Base-by-base conservation (phyloP, 53 echinoderm and acorn worm genomes). In the Mesocentrotus franciscanus region DNA sequence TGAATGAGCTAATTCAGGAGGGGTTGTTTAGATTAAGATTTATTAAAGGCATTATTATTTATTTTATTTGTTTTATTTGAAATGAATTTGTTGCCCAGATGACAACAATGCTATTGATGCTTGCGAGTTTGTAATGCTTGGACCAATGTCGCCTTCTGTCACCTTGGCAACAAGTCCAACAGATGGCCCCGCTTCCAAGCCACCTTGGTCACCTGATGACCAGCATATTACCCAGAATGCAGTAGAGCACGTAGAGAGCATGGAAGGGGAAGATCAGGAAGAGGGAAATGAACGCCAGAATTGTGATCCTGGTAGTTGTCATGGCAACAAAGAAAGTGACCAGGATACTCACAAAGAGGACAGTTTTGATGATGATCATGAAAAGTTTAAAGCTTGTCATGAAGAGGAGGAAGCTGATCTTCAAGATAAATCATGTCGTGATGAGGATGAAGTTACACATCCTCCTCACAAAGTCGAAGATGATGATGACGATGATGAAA, bases 81-180 rank as follows among this genome's bases (percentile, higher is more conserved):
- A 75, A 11, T 30, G 17, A 64, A 91, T 13, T 72, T 72, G 72
- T 72, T 61, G 81, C 78, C 34, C 26, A 93, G 93, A 61, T 60
- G 93, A 57, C 79, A 60, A 36, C 70, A 62, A 81, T 81, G 10
- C 85, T 39, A 36, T 3, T 49, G 95, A 85, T 39, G 85, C 85
- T 42, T 94, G 95, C 71, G 89, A 94, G 70, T 94, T 85, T 94
- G 71, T 33, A 42, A 68, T 16, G n/a, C 56, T 9, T 16, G 85
- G 95, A 85, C 95, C 95, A 85, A 94, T 87, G 95, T 85, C 95
- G 9, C 87, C 95, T 27, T 34, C 95, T 87, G 87, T 94, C 70
- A 71, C 49, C 93, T 60, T 61, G 93, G 93, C 78, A 93, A 93
- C 93, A 61, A 81, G 93, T 34, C 81, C 93, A 85, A 56, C 83